Evolutionary conservation across 2,113 vertebrate genomes (phyloP).

Genomic region (Rallus limicola): DNA sequence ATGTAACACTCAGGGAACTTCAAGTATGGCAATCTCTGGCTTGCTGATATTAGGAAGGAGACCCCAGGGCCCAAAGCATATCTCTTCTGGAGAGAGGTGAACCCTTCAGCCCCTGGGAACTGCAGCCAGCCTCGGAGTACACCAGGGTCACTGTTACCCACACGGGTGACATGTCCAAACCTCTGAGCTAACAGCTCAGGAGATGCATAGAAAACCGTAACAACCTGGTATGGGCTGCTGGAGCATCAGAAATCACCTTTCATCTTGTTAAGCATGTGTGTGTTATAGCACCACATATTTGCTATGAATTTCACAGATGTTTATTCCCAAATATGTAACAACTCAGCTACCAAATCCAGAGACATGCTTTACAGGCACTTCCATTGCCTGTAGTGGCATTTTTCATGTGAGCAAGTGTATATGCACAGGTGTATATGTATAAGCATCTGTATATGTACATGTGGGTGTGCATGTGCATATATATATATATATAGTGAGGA

Average conservation of each 20-base stretch:
- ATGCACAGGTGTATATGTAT: not conserved
- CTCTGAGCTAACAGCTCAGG: not conserved
- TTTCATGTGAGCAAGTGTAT: not conserved
- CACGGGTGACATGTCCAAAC: not conserved
- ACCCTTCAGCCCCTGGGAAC: not conserved
- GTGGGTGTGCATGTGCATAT: too few relatives aligned
- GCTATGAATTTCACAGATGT: not conserved
- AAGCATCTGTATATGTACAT: too few relatives aligned
- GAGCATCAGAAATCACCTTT: not conserved
- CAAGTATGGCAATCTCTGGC: not conserved
- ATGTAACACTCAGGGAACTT: not conserved
- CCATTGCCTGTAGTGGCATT: not conserved
- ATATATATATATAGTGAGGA: too few relatives aligned
- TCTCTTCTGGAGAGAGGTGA: not conserved
- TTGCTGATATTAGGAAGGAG: not conserved
- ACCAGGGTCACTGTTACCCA: not conserved
- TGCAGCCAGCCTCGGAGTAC: not conserved
- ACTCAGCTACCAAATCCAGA: not conserved
- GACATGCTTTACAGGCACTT: not conserved
- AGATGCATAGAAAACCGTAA: not conserved
- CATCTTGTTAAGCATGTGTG: not conserved
- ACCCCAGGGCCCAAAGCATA: not conserved
- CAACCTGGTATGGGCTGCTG: not conserved
- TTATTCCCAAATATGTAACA: not conserved
- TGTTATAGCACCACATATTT: not conserved